Percentiles rank a stretch among this genome's conserved stretches.
Conservation (phyloP, 2,113 vertebrate genomes). For the Etia nguti region DNA sequence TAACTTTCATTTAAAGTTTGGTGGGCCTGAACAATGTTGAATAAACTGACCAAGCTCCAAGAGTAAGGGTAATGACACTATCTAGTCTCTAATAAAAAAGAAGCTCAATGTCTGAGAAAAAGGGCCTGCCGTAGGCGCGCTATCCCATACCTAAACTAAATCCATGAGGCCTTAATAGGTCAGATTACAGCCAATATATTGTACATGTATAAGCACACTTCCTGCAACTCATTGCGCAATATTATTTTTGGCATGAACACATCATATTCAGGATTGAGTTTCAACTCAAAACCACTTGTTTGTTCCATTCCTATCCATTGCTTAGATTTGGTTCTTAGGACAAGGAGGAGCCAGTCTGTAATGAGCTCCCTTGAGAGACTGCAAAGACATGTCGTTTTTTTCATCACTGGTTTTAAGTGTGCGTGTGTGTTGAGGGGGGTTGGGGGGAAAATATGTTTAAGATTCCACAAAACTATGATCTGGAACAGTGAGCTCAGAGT, state of each 20-base stretch:
- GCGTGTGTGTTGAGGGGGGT: not conserved
- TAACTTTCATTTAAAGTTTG: not conserved
- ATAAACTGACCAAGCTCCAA: not conserved
- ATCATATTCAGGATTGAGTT: not conserved
- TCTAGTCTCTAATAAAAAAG: not conserved
- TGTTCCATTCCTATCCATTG: not conserved
- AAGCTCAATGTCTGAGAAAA: not conserved
- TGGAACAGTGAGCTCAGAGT: slow-evolving; percentile 22
- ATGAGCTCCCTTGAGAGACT: not conserved
- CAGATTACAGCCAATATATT: not conserved
- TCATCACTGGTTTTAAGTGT: not conserved
- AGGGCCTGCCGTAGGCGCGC: rapidly evolving
- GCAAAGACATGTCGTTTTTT: not conserved
- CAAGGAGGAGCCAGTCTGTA: not conserved
- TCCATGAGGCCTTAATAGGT: not conserved
- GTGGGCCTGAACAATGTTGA: not conserved
- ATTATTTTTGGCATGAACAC: not conserved
- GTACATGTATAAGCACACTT: not conserved
- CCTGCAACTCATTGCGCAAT: not conserved
- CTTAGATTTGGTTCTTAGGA: not conserved
- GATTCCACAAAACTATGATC: slow-evolving; percentile 38
- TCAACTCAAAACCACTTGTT: not conserved
- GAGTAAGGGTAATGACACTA: not conserved
- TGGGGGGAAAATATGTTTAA: not conserved
- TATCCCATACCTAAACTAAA: not conserved